Evolutionary conservation across 2,113 vertebrate genomes (phyloP).

Genomic region (Cyprinus carpio): DNA sequence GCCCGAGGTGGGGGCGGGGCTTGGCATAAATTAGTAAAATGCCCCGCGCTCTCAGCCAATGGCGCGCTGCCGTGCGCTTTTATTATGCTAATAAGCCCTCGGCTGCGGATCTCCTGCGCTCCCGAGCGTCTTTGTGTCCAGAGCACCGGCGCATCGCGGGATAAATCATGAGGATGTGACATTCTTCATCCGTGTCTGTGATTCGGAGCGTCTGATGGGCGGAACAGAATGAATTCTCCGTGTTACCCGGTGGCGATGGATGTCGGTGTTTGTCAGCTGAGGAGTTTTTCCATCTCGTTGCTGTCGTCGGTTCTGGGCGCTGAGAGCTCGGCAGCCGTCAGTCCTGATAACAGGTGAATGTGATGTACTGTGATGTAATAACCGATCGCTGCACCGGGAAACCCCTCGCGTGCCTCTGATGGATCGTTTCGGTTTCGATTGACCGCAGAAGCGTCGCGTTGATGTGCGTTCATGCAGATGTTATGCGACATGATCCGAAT

Average conservation of each 20-base stretch:
- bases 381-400: no score
- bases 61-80: background rate
- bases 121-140: conserved; percentile 38
- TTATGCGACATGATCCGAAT: background rate
- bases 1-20: conserved; percentile 2
- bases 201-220: conserved; percentile 64
- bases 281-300: conserved; percentile 94
- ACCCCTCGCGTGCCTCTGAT: background rate
- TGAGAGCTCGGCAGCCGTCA: conserved; percentile 59
- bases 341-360: conserved; percentile 87
- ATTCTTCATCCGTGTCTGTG: background rate
- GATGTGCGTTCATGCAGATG: background rate
- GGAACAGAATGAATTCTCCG: conserved; percentile 84
- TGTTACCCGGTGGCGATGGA: conserved; percentile 94
- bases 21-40: conserved; percentile 60
- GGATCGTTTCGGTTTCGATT: background rate
- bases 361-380: background rate
- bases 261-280: conserved; percentile 93
- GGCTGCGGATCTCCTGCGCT: conserved; percentile 15
- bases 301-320: conserved; percentile 89
- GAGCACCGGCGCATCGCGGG: background rate
- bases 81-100: conserved; percentile 45
- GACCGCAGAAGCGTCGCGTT: background rate
- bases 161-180: conserved; percentile 55
- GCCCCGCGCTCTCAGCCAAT: conserved; percentile 60